Base-by-base conservation (phyloP, 1,140 invertebrate species). In the Trachymyrmex septentrionalis region DNA sequence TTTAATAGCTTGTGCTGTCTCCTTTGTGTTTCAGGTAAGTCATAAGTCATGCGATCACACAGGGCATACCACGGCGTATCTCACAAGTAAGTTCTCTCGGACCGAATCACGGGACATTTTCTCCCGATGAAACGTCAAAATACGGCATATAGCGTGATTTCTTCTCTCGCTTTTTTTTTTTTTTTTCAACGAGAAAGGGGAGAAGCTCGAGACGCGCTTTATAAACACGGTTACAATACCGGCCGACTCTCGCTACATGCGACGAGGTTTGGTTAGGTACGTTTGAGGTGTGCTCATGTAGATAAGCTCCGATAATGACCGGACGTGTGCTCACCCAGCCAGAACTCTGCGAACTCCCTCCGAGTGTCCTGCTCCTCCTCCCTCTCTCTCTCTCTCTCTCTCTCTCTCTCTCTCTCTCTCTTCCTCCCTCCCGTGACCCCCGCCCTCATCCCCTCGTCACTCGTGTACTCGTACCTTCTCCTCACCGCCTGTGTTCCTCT, bases 241-340 rank as follows among this genome's bases (percentile, higher is more conserved):
- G 86, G 86, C 84, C 87, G 87, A 86, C 48, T 89, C 75, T 81
- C 64, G 89, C 87, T 86, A 71, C 75, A 67, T 77, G 84, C 85
- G 69, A 76, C 87, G 90, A 91, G 92, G 93, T 92, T 93, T 89
- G 92, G 93, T 93, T 94, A 91, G 92, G 91, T 95, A 92, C 92
- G 92, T 93, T 94, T 92, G 95, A 95, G 95, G 94, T 95, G 95
- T 95, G 94, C 95, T 95, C 95, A 95, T 95, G 95, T 95, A 95
- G 95, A 95, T 95, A 95, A 95, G 95, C 95, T 95, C 94, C 93
- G 95, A 95, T 95, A 95, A 95, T 95, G 94, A 95, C 95, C 95
- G 95, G 94, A 95, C 95, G 95, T 93, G 94, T 92, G 94, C 89
- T 95, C 94, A 95, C 94, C 95, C 94, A 95, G 94, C 94, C 94